These are phyloP conservation scores for Ectobius pallidus DNA, from an alignment of 2,888 invertebrate species.

Conservation along the genomic window DNA sequence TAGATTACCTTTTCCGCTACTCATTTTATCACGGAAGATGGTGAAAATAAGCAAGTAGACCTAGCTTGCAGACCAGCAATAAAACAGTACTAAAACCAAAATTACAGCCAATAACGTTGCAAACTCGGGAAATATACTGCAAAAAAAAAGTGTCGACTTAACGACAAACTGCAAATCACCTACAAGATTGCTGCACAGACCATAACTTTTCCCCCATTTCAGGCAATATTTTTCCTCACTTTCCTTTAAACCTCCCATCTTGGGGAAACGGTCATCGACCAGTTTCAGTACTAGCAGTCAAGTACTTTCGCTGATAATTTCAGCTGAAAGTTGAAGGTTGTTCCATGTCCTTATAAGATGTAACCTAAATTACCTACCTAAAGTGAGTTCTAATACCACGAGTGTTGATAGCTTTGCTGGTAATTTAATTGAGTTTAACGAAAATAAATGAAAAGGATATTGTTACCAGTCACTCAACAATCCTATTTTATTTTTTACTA, in stretches of 20 bases:
- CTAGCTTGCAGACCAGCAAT: neutral
- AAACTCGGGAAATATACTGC: neutral
- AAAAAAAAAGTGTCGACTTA: neutral
- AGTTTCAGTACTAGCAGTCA: neutral
- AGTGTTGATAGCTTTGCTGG: too few species aligned
- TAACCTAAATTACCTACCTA: neutral
- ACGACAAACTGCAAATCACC: constrained; percentile 6
- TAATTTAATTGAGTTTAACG: too few species aligned
- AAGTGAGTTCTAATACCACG: too few species aligned
- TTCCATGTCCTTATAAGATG: neutral
- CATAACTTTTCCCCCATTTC: neutral
- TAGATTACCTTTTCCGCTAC: neutral
- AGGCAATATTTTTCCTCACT: neutral
- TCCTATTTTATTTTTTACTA: too few species aligned
- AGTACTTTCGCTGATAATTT: constrained; percentile 2
- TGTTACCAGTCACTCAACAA: too few species aligned
- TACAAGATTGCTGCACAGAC: neutral
- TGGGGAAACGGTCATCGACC: neutral
- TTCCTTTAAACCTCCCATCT: neutral
- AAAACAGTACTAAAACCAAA: neutral
- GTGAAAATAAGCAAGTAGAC: neutral
- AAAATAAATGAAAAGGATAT: too few species aligned
- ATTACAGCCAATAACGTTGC: neutral
- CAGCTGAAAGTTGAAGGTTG: neutral
- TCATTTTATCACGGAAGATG: neutral